Percentiles rank a stretch among this genome's conserved stretches.
phyloP scores from a whole-genome alignment of 1,140 invertebrate genomes.

The Scaptomyza pallida region DNA sequence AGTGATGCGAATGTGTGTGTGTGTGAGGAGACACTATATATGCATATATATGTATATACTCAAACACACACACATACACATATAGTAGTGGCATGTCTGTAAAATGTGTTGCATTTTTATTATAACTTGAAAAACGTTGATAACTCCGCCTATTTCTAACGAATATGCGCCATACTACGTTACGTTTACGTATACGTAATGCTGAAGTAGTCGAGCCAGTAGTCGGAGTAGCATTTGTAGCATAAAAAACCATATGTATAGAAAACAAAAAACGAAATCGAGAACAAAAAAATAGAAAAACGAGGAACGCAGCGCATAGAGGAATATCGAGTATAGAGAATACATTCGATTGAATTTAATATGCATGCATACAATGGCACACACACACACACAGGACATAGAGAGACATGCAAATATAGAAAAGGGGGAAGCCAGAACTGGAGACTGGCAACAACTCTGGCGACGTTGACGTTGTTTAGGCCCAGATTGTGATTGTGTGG shows the following conservation, averaged over 20 bases:
- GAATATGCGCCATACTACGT: constrained; percentile 52
- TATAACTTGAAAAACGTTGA: constrained; percentile 83
- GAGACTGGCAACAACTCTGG: constrained; percentile 7
- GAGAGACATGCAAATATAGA: constrained; percentile 10
- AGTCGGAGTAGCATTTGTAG: not conserved
- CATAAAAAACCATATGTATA: constrained; percentile 30
- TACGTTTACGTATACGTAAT: constrained; percentile 67
- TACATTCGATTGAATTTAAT: constrained; percentile 84
- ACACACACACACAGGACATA: constrained; percentile 28
- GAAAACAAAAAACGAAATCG: constrained; percentile 39
- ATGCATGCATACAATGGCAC: constrained; percentile 81
- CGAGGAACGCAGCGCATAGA: constrained; percentile 24
- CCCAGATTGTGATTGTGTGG: constrained; percentile 57
- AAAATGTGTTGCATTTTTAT: constrained; percentile 83
- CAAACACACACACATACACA: constrained; percentile 17
- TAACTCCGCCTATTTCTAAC: constrained; percentile 83
- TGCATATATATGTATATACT: constrained; percentile 39
- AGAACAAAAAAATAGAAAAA: constrained; percentile 1
- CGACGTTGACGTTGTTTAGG: constrained; percentile 63
- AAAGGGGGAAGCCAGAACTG: not conserved
- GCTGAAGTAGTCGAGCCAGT: constrained; percentile 30
- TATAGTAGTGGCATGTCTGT: constrained; percentile 58
- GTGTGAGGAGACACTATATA: constrained; percentile 34
- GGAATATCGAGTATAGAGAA: constrained; percentile 71
- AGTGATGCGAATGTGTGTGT: constrained; percentile 43